Evolutionary conservation across 2,888 invertebrate genomes (phyloP).

Genomic region (Oscheius myriophilus): DNA sequence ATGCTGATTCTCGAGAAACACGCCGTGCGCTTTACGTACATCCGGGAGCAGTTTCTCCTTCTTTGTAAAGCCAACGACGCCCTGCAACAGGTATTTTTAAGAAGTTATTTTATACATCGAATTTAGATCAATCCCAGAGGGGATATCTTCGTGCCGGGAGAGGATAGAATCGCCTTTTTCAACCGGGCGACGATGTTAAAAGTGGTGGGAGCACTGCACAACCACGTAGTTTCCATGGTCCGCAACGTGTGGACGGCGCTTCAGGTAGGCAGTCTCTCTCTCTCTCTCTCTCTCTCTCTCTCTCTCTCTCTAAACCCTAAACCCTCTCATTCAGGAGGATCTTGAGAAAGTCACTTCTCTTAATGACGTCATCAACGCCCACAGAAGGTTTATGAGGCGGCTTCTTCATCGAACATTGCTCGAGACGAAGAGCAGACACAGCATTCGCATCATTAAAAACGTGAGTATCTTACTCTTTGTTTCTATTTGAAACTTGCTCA

Average conservation of each 20-base stretch:
- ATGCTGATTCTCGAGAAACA: slow-evolving; percentile 7
- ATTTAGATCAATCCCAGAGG: slow-evolving; percentile 13
- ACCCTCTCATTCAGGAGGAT: not conserved
- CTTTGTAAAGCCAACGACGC: slow-evolving; percentile 21
- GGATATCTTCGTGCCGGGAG: slow-evolving; percentile 6
- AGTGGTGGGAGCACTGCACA: slow-evolving; percentile 13
- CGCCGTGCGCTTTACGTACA: not conserved
- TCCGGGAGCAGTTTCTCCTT: slow-evolving; percentile 11
- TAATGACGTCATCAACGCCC: slow-evolving; percentile 15
- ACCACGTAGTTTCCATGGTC: slow-evolving; percentile 8
- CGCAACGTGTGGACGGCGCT: not conserved
- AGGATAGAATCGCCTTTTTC: slow-evolving; percentile 19
- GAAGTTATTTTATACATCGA: no score
- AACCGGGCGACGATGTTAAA: slow-evolving; percentile 8
- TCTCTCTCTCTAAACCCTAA: no score
- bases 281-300: no score
- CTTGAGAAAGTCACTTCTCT: slow-evolving; percentile 10
- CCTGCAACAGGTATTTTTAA: not conserved
- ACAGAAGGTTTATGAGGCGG: slow-evolving; percentile 5
- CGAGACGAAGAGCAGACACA: slow-evolving; percentile 17
- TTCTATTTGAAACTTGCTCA: no score
- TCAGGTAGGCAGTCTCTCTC: no score
- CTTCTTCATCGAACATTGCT: slow-evolving; percentile 4
- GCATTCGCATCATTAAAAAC: slow-evolving; percentile 8
- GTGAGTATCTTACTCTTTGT: no score